A percentile compares a stretch with the other conserved stretches of the same genome.
Evolutionary conservation across 2,888 invertebrate species (phyloP).

Genomic region (Nomada ferruginata): DNA sequence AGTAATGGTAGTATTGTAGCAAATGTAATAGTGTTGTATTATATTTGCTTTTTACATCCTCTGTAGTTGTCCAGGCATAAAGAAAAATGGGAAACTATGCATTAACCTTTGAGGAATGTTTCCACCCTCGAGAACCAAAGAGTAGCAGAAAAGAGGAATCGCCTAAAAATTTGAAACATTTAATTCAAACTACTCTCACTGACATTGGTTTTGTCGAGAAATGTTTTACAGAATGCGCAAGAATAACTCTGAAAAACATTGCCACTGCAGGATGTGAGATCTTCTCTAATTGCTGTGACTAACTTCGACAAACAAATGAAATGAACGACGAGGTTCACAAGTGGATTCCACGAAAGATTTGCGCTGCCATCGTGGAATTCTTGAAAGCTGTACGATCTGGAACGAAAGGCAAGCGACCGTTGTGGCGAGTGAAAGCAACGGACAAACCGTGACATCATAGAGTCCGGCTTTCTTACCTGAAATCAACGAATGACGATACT

Average conservation of each 20-base stretch:
- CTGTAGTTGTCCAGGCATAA: too few species aligned
- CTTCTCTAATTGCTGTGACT: background rate
- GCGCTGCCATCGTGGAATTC: constrained; percentile 10
- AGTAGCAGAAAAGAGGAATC: too few species aligned
- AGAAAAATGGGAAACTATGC: too few species aligned
- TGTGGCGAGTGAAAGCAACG: constrained; percentile 75
- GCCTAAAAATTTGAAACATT: background rate
- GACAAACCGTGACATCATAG: constrained; percentile 74
- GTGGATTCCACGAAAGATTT: background rate
- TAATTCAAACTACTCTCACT: background rate
- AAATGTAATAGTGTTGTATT: too few species aligned
- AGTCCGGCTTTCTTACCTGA: constrained; percentile 75
- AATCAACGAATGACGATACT: constrained; percentile 65
- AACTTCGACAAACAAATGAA: background rate
- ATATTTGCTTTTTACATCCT: too few species aligned
- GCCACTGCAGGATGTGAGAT: too few species aligned
- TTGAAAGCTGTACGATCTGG: constrained; percentile 32
- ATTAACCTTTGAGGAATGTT: too few species aligned
- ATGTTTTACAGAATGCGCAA: background rate
- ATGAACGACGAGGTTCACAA: background rate
- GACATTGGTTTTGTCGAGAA: background rate
- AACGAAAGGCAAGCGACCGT: constrained; percentile 26
- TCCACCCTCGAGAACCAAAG: too few species aligned
- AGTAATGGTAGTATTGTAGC: too few species aligned
- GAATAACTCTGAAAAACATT: too few species aligned